Base-by-base conservation (phyloP, 64 coral and sea anemone genomes). In the Astreopora myriophthalma region DNA sequence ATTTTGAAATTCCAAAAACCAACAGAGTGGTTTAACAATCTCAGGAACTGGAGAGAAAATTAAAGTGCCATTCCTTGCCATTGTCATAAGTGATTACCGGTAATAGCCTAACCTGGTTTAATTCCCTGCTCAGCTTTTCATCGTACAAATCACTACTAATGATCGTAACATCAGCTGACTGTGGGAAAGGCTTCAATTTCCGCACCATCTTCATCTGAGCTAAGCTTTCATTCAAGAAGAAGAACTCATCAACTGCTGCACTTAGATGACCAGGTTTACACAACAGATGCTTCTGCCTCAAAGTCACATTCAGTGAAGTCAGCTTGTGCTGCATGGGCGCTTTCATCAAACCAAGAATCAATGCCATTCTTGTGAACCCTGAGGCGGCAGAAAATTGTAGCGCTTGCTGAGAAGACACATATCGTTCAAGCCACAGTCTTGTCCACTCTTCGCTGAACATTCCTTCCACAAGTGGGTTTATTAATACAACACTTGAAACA, bases 221-320 rank as follows among this genome's bases (percentile, higher is more conserved):
- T 71, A 99, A 72, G 76, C 97, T 99, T 70, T 99, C 97, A 85
- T 99, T 99, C 38, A 87, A 73, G 80, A 96, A 99, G 84, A 89
- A 99, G 36, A 92, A 87, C 74, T 99, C 97, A 44, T 93, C 91
- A 72, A 99, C 94, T 22, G 78, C 94, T 25, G 97, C 72, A 79
- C 94, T 99, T 32, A 99, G 89, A 39, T 99, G 97, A 10, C 69
- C 94, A 36, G 94, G 90, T 62, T 96, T 99, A 69, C 97, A 99
- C 20, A 87, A 58, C 27, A 99, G 68, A 48, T 99, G 80, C n/a
- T 99, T 99, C 64, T 95, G 91, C 25, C 97, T 74, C 30, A 84
- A 85, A 28, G 76, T 86, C 0, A 74, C 89, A 58, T 93, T 88
- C 67, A 61, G 73, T 30, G 94, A 36, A 34, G 94, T 73, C 9